Base-by-base conservation (phyloP, 1,140 invertebrate species). In the Sarcophaga bullata region DNA sequence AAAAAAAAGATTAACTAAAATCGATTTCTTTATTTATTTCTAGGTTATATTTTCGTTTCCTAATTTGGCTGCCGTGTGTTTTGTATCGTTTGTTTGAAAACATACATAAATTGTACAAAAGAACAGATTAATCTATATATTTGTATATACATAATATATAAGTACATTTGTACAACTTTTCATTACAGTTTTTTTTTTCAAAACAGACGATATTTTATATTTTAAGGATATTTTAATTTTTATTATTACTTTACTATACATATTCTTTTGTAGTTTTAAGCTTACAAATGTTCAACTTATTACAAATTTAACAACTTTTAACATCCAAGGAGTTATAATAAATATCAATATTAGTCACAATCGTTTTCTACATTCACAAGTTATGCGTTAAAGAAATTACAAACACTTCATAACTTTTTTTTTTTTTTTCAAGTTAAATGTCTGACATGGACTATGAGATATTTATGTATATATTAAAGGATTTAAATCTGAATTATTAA, bases 51-150 rank as follows among this genome's bases (percentile, higher is more conserved):
- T 82, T 82, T 82, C 73, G 73, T 82, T 82, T 75, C 81, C 72
- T 76, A 82, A 87, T 87, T 88, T 88, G 87, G 87, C 87, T 88
- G 87, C 87, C 87, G 87, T 87, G 85, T 84, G 86, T 84, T 85
- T 19, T 78, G 17, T 68, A 68, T 78, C 75, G 75, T 78, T 19
- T 78, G 75, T 7, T 52, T 78, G 73, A 75, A 78, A 52, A 17
- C 25, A 78, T 50, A 15, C 75, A 17, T 10, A 8, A 78, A 37
- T 52, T 78, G 75, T 49, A 78, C 49, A 78, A 78, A 50, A 49
- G 48, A 76, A 78, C 10, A 52, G 75, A 78, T 17, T 52, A 17
- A 47, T 48, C 8, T 76, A n/a, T 76, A 25, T 10, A 73, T 48
- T 9, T 50, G 75, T 17, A 78, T 50, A 73, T 58, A 58, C 54